Percentiles rank a stretch among this genome's conserved stretches.
Conservation (phyloP, 1,140 invertebrate genomes). For the Zophobas atratus region DNA sequence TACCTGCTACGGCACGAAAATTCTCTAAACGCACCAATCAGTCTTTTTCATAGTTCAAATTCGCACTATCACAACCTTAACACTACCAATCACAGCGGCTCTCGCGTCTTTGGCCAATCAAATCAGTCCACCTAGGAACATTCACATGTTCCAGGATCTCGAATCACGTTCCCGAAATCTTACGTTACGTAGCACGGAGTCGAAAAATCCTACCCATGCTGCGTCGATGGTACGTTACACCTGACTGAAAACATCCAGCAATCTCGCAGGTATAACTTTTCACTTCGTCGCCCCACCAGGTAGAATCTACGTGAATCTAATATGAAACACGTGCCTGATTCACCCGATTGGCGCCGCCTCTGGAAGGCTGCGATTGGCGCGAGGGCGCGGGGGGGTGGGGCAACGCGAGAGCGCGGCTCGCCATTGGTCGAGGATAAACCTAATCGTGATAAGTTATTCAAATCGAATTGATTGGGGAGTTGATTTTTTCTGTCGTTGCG, state of each 20-base stretch:
- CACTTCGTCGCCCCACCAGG: constrained; percentile 28
- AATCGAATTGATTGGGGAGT: constrained; percentile 18
- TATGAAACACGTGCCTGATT: constrained; percentile 49
- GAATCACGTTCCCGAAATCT: constrained; percentile 20
- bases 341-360: constrained; percentile 35
- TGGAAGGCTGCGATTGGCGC: background rate
- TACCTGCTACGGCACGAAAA: background rate
- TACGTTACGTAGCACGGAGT: constrained; percentile 4
- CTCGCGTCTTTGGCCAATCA: background rate
- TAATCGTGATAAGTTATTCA: constrained; percentile 42
- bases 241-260: constrained; percentile 46
- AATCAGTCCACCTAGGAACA: constrained; percentile 1
- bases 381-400: background rate
- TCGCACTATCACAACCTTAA: constrained; percentile 6
- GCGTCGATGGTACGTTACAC: constrained; percentile 40
- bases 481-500: constrained; percentile 9
- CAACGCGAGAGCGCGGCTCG: background rate
- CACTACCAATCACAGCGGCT: constrained; percentile 33
- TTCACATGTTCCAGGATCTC: constrained; percentile 7
- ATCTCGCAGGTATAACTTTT: constrained; percentile 48
- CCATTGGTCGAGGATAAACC: constrained; percentile 16
- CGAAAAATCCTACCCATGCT: constrained; percentile 30
- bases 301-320: constrained; percentile 38
- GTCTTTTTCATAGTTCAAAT: background rate
- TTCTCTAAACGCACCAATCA: background rate